phyloP scores from a whole-genome alignment of 2,888 invertebrate genomes.

The Pelosia muscerda region DNA sequence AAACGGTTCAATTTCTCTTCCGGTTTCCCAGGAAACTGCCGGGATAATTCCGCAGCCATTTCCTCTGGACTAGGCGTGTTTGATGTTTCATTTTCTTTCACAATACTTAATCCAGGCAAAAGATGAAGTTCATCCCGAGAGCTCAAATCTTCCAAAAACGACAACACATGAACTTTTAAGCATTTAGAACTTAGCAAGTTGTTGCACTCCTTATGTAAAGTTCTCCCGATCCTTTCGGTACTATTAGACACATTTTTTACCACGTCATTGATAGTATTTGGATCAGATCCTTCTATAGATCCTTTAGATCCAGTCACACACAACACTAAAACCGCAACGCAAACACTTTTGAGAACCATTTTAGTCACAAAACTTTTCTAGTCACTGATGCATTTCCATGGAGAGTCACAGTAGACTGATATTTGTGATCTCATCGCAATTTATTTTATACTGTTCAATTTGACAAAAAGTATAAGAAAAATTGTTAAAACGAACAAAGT shows the following conservation, averaged over 20 bases:
- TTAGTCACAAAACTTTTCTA: constrained; percentile 61
- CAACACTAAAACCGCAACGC: constrained; percentile 57
- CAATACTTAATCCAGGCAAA: constrained; percentile 92
- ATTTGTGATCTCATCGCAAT: constrained; percentile 56
- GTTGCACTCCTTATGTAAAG: constrained; percentile 77
- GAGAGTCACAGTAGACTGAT: constrained; percentile 68
- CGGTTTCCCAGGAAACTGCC: constrained; percentile 92
- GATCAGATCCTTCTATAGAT: constrained; percentile 68
- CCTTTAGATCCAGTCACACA: constrained; percentile 55
- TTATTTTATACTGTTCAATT: constrained; percentile 75
- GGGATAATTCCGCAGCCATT: constrained; percentile 89
- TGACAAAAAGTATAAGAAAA: constrained; percentile 68
- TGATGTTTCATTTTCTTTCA: constrained; percentile 87
- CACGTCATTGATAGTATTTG: constrained; percentile 59
- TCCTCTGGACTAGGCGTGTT: constrained; percentile 86
- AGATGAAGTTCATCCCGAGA: constrained; percentile 90
- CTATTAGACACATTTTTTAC: constrained; percentile 54
- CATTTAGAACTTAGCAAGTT: constrained; percentile 89
- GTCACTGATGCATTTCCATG: constrained; percentile 68
- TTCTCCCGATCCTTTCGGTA: constrained; percentile 71
- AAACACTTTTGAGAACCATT: constrained; percentile 70
- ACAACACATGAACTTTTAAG: constrained; percentile 92
- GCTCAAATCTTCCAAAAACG: constrained; percentile 91
- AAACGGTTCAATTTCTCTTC: constrained; percentile 92
- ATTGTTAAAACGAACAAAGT: constrained; percentile 66